Evolutionary conservation across 37 sponge, comb jelly and placozoan species (phyloP).

Genomic region (Haliclona indistincta): DNA sequence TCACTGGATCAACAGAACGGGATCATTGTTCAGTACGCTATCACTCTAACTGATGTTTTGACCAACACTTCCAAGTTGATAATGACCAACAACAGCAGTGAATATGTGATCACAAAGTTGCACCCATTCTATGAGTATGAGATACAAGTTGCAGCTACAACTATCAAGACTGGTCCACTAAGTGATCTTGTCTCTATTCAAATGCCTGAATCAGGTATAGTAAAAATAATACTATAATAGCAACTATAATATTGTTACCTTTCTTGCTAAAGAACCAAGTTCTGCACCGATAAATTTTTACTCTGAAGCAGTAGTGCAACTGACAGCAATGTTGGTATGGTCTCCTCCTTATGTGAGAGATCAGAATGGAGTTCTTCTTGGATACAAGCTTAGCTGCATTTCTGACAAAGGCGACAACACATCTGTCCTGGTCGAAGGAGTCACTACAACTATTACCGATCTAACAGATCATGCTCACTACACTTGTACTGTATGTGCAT

Average conservation of each 20-base stretch:
- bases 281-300: not conserved
- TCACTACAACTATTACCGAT: not conserved
- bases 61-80: not conserved
- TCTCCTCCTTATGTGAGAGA: not conserved
- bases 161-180: not conserved
- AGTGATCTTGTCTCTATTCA: not conserved
- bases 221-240: not conserved
- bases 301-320: not conserved
- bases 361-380: not conserved
- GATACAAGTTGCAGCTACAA: constrained; percentile 8
- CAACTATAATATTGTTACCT: not conserved
- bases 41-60: not conserved
- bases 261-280: not conserved
- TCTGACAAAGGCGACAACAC: not conserved
- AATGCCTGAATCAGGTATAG: constrained; percentile 27
- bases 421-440: not conserved
- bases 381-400: not conserved
- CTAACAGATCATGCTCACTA: not conserved
- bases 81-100: not conserved
- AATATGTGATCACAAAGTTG: not conserved
- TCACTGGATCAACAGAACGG: constrained; percentile 17
- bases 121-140: constrained; percentile 6
- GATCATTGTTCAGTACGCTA: constrained; percentile 6
- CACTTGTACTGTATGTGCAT: constrained; percentile 9
- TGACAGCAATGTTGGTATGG: not conserved